Base-by-base conservation (phyloP, 1,140 invertebrate species). In the Maconellicoccus hirsutus region DNA sequence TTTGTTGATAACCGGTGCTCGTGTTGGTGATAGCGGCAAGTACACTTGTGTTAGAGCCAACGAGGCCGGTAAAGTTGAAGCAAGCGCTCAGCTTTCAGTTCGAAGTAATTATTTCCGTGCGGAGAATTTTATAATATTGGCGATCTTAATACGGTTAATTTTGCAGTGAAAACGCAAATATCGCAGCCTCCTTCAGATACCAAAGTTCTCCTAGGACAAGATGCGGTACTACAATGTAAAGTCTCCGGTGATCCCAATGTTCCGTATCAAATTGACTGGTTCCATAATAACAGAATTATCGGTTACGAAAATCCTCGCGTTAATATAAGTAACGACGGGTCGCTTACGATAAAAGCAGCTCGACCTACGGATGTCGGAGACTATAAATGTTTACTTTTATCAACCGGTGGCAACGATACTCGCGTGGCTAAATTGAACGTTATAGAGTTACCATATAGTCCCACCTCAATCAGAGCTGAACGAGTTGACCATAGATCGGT, bases 401-500 rank as follows among this genome's bases (percentile, higher is more conserved):
- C 94, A 21, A 84, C 89, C 23, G 94, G 92, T 42, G 95, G 95
- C 29, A 96, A 96, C 79, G 94, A 97, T 79, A 93, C 90, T 1
- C 84, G 93, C 16, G 85, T 85, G 22, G 94, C 94, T 0, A 81
- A 86, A 59, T 82, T 96, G 21, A 89, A 89, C 76, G 92, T 96
- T 74, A 93, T 96, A 26, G 96, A 99, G 80, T 81, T 98, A 71
- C 97, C 96, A 0, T 94, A 92, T 78, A 86, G 92, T 22, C 96
- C 96, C 0, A 90, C 87, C 27, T 91, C 93, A 76, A 90, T 95
- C 0, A 83, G 85, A 74, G 95, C 94, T 0, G 78, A 81, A 63
- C 83, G 92, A 16, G 75, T 90, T 4, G 81, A 82, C 27, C 72
- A 38, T 77, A 79, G 87, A 66, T 84, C 86, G 14, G 92, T 98